Conservation (phyloP, 2,888 invertebrate species). For the Scaptomyza flava region DNA sequence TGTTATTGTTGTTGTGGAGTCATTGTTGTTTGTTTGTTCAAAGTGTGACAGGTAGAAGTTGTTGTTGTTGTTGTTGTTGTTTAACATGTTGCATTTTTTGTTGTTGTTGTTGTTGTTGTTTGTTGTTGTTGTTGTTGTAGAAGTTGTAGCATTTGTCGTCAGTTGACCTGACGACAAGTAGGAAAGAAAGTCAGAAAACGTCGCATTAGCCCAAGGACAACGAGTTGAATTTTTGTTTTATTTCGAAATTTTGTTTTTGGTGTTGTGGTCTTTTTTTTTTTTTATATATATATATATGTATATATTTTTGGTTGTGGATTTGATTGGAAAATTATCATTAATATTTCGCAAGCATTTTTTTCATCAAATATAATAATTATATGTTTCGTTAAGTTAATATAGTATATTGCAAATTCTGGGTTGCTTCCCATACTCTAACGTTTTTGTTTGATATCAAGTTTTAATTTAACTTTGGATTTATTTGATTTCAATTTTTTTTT, state of each 20-base stretch:
- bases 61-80: constrained; percentile 48
- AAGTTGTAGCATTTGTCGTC: constrained; percentile 84
- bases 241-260: constrained; percentile 25
- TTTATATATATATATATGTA: constrained; percentile 28
- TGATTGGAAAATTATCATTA: constrained; percentile 45
- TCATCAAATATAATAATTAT: constrained; percentile 67
- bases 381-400: constrained; percentile 26
- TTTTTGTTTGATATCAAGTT: constrained; percentile 26
- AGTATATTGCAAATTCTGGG: constrained; percentile 22
- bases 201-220: constrained; percentile 85
- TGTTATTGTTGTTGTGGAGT: constrained; percentile 58
- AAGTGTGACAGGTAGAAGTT: constrained; percentile 64
- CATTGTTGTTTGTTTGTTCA: constrained; percentile 69
- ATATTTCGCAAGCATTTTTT: constrained; percentile 72
- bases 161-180: constrained; percentile 85
- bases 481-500: constrained; percentile 41
- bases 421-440: constrained; percentile 35
- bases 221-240: constrained; percentile 55
- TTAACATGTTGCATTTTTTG: constrained; percentile 64
- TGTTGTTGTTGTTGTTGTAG: constrained; percentile 64
- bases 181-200: constrained; percentile 85
- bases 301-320: constrained; percentile 27
- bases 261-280: constrained; percentile 47
- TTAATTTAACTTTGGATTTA: constrained; percentile 78
- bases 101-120: constrained; percentile 53